Evolutionary conservation across 2,888 invertebrate species (phyloP).

Genomic region (Scaptomyza reducta): DNA sequence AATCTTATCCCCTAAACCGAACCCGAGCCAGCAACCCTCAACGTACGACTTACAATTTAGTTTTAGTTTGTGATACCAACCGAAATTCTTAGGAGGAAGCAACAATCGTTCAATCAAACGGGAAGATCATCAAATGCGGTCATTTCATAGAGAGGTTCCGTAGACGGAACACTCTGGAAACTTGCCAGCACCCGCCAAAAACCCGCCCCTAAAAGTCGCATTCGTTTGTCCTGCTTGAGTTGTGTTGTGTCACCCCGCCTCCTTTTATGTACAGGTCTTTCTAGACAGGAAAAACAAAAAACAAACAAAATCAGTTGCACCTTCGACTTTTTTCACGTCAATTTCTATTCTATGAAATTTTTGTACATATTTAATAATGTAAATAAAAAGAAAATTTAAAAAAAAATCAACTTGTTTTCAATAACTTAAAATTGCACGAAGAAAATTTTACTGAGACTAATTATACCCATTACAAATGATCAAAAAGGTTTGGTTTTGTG

Average conservation of each 20-base stretch:
- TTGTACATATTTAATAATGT: conserved; percentile 82
- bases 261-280: conserved; percentile 71
- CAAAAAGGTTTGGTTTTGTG: too few relatives aligned
- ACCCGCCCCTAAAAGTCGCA: conserved; percentile 21
- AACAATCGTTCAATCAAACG: conserved; percentile 29
- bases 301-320: conserved; percentile 66
- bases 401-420: conserved; percentile 20
- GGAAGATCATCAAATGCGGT: conserved; percentile 38
- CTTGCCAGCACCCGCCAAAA: conserved; percentile 54
- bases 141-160: conserved; percentile 25
- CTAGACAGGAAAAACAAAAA: conserved; percentile 58
- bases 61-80: conserved; percentile 83
- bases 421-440: background rate
- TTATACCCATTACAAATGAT: too few relatives aligned
- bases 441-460: background rate
- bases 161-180: conserved; percentile 33
- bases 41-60: conserved; percentile 81
- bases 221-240: conserved; percentile 43
- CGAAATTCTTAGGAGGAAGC: conserved; percentile 71
- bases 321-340: conserved; percentile 71
- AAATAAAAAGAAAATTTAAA: conserved; percentile 78
- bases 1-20: conserved; percentile 38
- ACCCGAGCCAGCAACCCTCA: conserved; percentile 58
- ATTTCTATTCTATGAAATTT: conserved; percentile 81
- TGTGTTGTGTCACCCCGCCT: conserved; percentile 40